Base-by-base conservation (phyloP, 2,888 invertebrate species). In the Cryptus viduatorius region DNA sequence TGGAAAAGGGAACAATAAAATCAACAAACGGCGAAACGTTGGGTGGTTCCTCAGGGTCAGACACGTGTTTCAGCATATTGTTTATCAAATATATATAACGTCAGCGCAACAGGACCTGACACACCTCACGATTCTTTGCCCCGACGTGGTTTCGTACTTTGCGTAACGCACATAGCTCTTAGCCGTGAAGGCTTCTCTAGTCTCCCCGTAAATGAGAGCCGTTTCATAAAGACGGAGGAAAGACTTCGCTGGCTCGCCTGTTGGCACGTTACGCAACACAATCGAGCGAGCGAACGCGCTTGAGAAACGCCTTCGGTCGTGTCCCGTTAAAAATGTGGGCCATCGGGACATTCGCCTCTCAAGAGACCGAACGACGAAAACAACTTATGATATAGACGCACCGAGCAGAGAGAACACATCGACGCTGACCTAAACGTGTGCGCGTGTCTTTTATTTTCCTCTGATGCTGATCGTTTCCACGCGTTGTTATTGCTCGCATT, bases 301-400 rank as follows among this genome's bases (percentile, higher is more conserved):
- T 90, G 88, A 85, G 89, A 88, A 89, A 90, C 76, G 77, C 79
- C 65, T 65, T 56, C 42, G 12, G 29, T 50, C 46, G 78, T 85
- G 86, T 86, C 80, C 84, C 86, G 86, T 89, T 89, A 85, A 89
- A 89, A 90, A 91, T 89, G 89, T 91, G 87, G 90, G 90, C 88
- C 90, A 89, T 88, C 88, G 87, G 87, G 85, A 89, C 86, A 86
- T 87, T 89, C 87, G 86, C 82, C 81, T 82, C 86, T 80, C 53
- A 71, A 37, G 56, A 68, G 44, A 59, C 44, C 48, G 64, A 85
- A 81, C 82, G 79, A 85, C 85, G 86, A 87, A 89, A 89, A 89
- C 88, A 87, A 85, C 77, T 82, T 61, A 65, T 75, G 59, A 84
- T 64, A 75, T 71, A 69, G 61, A 29, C 14, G 10, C 14, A 31